A percentile compares a stretch with the other conserved stretches of the same genome.
phyloP scores from a whole-genome alignment of 1,140 invertebrate species.

The Sarcophaga peregrina region DNA sequence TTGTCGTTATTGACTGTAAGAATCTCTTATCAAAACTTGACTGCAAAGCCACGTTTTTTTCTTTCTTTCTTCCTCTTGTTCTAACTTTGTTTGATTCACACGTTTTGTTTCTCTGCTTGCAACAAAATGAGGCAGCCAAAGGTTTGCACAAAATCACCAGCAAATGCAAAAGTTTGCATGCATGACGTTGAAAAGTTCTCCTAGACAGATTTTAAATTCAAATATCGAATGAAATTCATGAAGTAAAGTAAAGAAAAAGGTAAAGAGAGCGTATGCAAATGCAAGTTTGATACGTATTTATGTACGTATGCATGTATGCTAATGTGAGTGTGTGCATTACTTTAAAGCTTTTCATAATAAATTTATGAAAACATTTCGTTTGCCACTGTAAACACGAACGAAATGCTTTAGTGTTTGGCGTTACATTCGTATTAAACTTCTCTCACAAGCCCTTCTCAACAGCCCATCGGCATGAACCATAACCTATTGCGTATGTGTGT shows the following conservation, averaged over 20 bases:
- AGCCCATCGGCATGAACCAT: background rate
- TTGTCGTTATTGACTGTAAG: no score
- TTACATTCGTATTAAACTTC: background rate
- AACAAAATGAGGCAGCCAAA: background rate
- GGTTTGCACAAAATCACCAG: background rate
- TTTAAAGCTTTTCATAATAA: background rate
- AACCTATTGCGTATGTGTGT: background rate
- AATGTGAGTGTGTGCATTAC: background rate
- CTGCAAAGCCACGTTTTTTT: no score
- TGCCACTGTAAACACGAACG: no score
- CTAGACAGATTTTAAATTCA: background rate
- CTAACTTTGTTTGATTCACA: no score
- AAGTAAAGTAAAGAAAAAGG: background rate
- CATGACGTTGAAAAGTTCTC: background rate
- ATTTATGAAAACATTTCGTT: constrained; percentile 26
- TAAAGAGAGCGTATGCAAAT: background rate
- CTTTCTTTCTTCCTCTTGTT: no score
- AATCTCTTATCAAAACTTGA: no score
- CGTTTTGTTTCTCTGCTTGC: no score
- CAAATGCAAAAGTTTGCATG: background rate
- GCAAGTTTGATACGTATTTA: background rate
- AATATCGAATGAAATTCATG: background rate
- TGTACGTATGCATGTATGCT: no score
- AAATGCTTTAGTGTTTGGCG: background rate
- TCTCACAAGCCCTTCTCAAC: constrained; percentile 7